Conservation (phyloP, 64 coral and sea anemone genomes). For the Actinia equina region DNA sequence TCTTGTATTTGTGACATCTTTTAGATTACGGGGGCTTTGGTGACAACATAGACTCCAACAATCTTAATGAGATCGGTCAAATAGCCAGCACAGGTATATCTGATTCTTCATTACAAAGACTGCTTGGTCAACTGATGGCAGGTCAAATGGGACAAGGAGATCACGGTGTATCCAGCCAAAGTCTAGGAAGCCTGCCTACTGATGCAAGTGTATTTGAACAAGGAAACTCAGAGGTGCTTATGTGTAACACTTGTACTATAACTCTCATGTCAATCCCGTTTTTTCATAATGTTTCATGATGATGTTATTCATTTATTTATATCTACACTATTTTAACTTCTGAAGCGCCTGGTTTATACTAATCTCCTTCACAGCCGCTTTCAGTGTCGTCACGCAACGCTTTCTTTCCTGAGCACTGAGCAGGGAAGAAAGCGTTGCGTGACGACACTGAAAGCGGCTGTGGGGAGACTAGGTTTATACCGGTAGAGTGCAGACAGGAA, state of each 20-base stretch:
- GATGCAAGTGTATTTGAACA: neutral
- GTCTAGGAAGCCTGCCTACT: neutral
- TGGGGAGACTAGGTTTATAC: too few relatives aligned
- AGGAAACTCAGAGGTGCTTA: slow-evolving; percentile 19
- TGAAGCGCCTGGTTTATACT: too few relatives aligned
- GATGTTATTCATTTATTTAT: too few relatives aligned
- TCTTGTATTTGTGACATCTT: neutral
- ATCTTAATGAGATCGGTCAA: slow-evolving; percentile 46
- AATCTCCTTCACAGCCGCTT: too few relatives aligned
- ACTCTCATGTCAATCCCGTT: neutral
- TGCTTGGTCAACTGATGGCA: slow-evolving; percentile 50
- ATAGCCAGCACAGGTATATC: slow-evolving; percentile 49
- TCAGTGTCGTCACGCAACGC: too few relatives aligned
- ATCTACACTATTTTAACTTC: too few relatives aligned
- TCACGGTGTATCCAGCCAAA: neutral
- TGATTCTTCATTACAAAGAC: slow-evolving; percentile 47
- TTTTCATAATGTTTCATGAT: too few relatives aligned
- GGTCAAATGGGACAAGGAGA: slow-evolving; percentile 21
- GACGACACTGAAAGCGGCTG: too few relatives aligned
- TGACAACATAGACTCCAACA: slow-evolving; percentile 40
- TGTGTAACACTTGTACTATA: neutral
- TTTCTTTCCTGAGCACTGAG: too few relatives aligned
- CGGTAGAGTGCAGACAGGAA: too few relatives aligned
- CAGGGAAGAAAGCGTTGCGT: too few relatives aligned
- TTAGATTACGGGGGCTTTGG: neutral